phyloP scores from a whole-genome alignment of 2,888 invertebrate genomes.

The Sarcophaga rosellei region DNA sequence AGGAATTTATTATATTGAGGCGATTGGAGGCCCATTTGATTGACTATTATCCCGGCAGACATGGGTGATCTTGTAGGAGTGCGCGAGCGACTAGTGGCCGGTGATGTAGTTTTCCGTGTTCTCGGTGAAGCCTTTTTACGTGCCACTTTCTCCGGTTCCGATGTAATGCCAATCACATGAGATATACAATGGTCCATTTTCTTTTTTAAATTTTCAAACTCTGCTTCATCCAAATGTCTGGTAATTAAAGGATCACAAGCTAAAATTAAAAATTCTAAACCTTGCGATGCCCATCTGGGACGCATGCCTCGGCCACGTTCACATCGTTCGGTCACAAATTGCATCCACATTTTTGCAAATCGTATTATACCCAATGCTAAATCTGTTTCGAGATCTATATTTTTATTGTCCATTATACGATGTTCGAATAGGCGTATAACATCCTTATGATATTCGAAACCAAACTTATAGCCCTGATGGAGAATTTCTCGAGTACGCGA shows the following conservation, averaged over 20 bases:
- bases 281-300: conserved; percentile 94
- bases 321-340: conserved; percentile 91
- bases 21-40: conserved; percentile 74
- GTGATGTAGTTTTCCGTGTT: conserved; percentile 80
- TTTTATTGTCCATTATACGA: conserved; percentile 80
- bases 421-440: conserved; percentile 82
- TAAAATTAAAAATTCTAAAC: conserved; percentile 91
- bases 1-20: conserved; percentile 78
- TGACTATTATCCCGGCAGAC: conserved; percentile 80
- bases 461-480: conserved; percentile 94
- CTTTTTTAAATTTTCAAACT: conserved; percentile 90
- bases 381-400: conserved; percentile 77
- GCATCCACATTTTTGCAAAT: conserved; percentile 94
- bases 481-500: conserved; percentile 88
- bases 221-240: conserved; percentile 87
- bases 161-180: conserved; percentile 89
- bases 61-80: conserved; percentile 81
- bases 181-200: conserved; percentile 93
- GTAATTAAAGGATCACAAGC: conserved; percentile 93
- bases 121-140: conserved; percentile 81
- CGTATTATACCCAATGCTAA: conserved; percentile 85
- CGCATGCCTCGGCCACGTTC: conserved; percentile 90
- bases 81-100: conserved; percentile 79
- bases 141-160: conserved; percentile 80
- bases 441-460: conserved; percentile 88